A percentile compares a stretch with the other conserved stretches of the same genome.
Conservation (phyloP, 2,113 vertebrate species). For the Balaenoptera acutorostrata region DNA sequence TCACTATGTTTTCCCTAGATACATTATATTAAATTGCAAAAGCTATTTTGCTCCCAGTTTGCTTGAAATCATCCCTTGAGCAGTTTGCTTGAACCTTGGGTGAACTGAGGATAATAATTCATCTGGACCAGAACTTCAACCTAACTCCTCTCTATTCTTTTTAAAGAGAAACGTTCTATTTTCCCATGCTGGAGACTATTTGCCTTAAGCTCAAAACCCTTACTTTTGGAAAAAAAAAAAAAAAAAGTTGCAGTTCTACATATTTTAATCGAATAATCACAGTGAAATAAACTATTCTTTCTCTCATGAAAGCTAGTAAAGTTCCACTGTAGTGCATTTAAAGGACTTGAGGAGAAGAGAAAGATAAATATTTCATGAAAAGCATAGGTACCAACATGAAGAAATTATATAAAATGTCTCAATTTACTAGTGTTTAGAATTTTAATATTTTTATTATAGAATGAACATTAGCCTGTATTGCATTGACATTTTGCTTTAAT, state of each 20-base stretch:
- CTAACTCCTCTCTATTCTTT: neutral
- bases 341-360: neutral
- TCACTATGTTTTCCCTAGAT: neutral
- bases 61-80: neutral
- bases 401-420: neutral
- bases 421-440: conserved; percentile 35
- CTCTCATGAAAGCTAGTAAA: neutral
- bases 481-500: conserved; percentile 39
- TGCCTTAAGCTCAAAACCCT: neutral
- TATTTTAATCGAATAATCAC: neutral
- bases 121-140: neutral
- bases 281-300: neutral
- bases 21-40: neutral
- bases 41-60: neutral
- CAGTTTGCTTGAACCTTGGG: neutral
- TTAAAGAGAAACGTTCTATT: neutral
- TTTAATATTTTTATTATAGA: conserved; percentile 47
- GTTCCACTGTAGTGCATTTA: neutral
- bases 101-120: neutral
- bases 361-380: neutral
- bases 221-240: neutral
- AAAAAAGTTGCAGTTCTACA: neutral
- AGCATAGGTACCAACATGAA: neutral
- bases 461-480: neutral
- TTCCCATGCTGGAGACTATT: neutral